Percentiles rank a stretch among this genome's conserved stretches.
These are phyloP conservation scores for Mustelus asterias DNA, from an alignment of 2,113 vertebrate genomes.

Conservation along the genomic window DNA sequence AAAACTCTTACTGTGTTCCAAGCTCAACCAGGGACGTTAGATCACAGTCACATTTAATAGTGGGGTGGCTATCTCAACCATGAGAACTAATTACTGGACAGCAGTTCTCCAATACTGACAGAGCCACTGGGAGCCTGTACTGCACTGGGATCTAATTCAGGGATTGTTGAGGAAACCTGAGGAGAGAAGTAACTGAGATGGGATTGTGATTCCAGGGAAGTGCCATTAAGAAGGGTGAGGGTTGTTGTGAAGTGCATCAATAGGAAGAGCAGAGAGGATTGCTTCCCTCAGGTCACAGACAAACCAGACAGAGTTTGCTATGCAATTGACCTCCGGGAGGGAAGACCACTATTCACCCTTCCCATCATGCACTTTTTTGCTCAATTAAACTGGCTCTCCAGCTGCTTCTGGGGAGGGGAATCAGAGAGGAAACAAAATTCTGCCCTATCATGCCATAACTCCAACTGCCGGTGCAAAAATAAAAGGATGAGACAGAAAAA, in stretches of 20 bases:
- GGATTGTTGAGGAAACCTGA: background rate
- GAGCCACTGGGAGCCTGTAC: background rate
- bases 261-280: too few relatives aligned
- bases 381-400: too few relatives aligned
- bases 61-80: background rate
- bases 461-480: background rate
- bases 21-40: background rate
- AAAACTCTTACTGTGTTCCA: too few relatives aligned
- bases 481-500: background rate
- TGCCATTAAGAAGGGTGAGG: too few relatives aligned
- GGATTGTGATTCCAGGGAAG: background rate
- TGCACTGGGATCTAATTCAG: background rate
- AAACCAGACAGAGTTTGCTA: too few relatives aligned
- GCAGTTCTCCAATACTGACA: background rate
- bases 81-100: background rate
- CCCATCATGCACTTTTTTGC: too few relatives aligned
- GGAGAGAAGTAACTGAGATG: background rate
- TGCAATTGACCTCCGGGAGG: too few relatives aligned
- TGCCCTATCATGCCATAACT: background rate
- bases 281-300: too few relatives aligned
- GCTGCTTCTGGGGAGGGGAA: too few relatives aligned
- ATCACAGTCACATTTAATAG: background rate
- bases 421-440: background rate
- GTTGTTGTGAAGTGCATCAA: too few relatives aligned
- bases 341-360: too few relatives aligned